Conservation (phyloP, 2,888 invertebrate genomes). For the Crepidodera aurea region DNA sequence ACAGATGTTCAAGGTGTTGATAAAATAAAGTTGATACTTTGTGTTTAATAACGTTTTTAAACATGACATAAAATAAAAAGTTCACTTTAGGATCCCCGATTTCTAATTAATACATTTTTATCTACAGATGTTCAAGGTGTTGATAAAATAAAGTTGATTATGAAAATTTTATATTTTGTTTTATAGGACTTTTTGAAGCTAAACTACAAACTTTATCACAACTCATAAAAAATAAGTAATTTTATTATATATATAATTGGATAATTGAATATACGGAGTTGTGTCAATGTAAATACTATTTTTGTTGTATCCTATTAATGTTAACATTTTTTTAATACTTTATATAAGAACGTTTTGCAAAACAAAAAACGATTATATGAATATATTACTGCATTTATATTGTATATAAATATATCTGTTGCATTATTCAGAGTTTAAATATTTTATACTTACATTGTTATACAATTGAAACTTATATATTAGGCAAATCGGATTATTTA, state of each 20-base stretch:
- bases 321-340: conserved; percentile 12
- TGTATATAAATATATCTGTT: conserved; percentile 44
- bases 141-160: too few relatives aligned
- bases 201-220: too few relatives aligned
- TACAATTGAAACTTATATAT: conserved; percentile 40
- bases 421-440: conserved; percentile 45
- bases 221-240: too few relatives aligned
- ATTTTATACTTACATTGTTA: conserved; percentile 43
- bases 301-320: conserved; percentile 23
- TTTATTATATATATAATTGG: background rate
- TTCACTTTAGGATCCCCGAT: too few relatives aligned
- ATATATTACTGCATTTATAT: conserved; percentile 36
- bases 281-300: conserved; percentile 2
- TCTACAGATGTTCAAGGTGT: too few relatives aligned
- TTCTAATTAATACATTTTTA: too few relatives aligned
- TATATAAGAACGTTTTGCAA: conserved; percentile 26
- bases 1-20: too few relatives aligned
- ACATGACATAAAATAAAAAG: too few relatives aligned
- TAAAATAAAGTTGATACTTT: too few relatives aligned
- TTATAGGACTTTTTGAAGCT: too few relatives aligned
- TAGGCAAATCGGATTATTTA: conserved; percentile 21
- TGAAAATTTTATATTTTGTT: too few relatives aligned
- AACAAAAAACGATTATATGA: conserved; percentile 20
- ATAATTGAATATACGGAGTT: background rate
- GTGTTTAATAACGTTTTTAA: too few relatives aligned